phyloP scores from a whole-genome alignment of 2,888 invertebrate genomes.

The Tromatobia lineatoria region DNA sequence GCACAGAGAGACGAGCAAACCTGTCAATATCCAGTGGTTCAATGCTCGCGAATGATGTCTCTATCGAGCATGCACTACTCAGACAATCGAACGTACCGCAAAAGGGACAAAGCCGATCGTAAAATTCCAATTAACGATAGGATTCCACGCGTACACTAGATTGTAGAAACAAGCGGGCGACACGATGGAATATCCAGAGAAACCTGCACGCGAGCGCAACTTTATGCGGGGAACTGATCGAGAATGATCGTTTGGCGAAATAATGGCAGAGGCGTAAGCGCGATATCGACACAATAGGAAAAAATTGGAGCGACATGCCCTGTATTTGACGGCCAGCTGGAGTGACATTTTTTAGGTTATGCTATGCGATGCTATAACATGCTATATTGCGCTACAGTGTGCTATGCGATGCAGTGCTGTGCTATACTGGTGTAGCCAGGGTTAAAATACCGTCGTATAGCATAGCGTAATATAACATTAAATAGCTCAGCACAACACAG shows the following conservation, averaged over 20 bases:
- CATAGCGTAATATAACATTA: no score
- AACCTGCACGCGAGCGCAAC: conserved; percentile 34
- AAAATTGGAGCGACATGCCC: conserved; percentile 30
- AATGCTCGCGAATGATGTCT: conserved; percentile 69
- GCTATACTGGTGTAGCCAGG: neutral
- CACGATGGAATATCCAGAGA: conserved; percentile 32
- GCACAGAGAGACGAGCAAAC: conserved; percentile 7
- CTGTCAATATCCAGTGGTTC: conserved; percentile 32
- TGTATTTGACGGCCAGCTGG: conserved; percentile 39
- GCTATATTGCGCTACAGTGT: no score
- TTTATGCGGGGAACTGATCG: conserved; percentile 53
- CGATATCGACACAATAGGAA: conserved; percentile 55
- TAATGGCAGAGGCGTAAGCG: conserved; percentile 58
- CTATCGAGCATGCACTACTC: conserved; percentile 70
- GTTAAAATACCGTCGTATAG: no score
- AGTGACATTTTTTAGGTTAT: conserved; percentile 22
- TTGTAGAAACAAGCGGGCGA: conserved; percentile 37
- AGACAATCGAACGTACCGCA: conserved; percentile 70
- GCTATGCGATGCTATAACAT: no score
- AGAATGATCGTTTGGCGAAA: conserved; percentile 55
- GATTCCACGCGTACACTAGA: conserved; percentile 30
- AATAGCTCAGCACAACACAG: no score
- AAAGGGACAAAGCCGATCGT: conserved; percentile 74
- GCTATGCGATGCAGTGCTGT: neutral
- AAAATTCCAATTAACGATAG: conserved; percentile 77